phyloP scores from a whole-genome alignment of 2,113 vertebrate species.

The Dicerorhinus sumatrensis region DNA sequence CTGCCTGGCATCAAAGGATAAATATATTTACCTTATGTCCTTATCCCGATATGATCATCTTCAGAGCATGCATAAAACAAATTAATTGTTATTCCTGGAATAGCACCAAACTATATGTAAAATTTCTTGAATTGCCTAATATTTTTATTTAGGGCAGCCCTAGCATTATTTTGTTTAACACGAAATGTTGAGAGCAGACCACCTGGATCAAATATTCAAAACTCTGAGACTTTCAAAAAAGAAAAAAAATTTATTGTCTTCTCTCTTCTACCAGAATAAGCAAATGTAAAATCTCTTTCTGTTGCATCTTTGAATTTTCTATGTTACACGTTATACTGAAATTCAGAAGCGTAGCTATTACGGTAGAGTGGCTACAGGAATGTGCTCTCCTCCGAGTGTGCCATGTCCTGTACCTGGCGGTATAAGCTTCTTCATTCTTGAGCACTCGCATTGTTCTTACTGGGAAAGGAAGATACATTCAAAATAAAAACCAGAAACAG shows the following conservation, averaged over 20 bases:
- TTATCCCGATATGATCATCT: background rate
- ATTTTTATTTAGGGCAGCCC: background rate
- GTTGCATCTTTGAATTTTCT: background rate
- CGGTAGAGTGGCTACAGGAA: background rate
- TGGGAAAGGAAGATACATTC: background rate
- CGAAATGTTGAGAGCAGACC: background rate
- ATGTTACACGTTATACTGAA: background rate
- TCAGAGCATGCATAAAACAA: background rate
- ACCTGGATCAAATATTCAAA: background rate
- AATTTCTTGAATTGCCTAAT: background rate
- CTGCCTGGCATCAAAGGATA: background rate
- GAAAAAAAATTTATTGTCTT: background rate
- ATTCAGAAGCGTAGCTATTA: background rate
- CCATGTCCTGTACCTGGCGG: background rate
- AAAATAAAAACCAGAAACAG: background rate
- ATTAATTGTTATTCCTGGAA: background rate
- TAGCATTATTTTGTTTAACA: background rate
- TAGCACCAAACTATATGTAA: background rate
- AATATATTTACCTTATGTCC: background rate
- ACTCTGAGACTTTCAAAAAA: background rate
- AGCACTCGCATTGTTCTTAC: background rate
- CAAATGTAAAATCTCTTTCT: background rate
- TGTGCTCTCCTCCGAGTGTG: background rate
- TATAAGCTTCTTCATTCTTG: background rate
- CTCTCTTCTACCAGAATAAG: background rate